Conservation (phyloP, 2,113 vertebrate genomes). For the Psammodynastes pulverulentus region DNA sequence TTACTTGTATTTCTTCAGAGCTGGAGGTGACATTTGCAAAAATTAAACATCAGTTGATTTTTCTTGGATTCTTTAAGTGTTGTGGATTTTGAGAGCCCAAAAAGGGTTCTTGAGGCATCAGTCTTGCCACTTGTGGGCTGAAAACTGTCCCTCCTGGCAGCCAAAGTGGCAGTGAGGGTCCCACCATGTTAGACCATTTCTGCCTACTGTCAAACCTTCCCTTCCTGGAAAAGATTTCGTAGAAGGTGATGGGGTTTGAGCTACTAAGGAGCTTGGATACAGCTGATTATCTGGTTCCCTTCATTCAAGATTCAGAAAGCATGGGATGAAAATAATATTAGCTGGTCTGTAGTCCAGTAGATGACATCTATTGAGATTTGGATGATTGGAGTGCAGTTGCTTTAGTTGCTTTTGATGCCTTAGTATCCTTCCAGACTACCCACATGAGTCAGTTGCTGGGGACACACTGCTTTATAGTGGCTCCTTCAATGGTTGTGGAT, state of each 20-base stretch:
- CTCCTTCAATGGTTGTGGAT: neutral
- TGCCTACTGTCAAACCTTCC: neutral
- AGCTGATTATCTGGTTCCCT: neutral
- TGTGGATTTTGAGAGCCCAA: neutral
- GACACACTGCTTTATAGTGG: neutral
- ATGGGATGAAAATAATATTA: neutral
- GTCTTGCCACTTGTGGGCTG: neutral
- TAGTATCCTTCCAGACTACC: too few species aligned
- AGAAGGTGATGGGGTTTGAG: neutral
- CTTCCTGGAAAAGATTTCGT: neutral
- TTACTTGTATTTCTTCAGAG: too few species aligned
- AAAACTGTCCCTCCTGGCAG: neutral
- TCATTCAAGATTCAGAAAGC: neutral
- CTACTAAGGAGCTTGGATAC: neutral
- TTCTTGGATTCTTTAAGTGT: neutral
- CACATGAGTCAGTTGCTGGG: too few species aligned
- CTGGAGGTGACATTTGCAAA: too few species aligned
- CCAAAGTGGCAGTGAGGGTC: neutral
- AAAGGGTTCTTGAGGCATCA: neutral
- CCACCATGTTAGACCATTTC: neutral
- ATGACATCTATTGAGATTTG: neutral
- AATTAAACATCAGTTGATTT: neutral
- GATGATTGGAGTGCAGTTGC: too few species aligned
- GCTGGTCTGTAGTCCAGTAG: neutral
- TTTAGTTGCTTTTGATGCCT: too few species aligned